Evolutionary conservation across 2,797 vertebrate genomes (phyloP).

Genomic region (Falco cherrug): DNA sequence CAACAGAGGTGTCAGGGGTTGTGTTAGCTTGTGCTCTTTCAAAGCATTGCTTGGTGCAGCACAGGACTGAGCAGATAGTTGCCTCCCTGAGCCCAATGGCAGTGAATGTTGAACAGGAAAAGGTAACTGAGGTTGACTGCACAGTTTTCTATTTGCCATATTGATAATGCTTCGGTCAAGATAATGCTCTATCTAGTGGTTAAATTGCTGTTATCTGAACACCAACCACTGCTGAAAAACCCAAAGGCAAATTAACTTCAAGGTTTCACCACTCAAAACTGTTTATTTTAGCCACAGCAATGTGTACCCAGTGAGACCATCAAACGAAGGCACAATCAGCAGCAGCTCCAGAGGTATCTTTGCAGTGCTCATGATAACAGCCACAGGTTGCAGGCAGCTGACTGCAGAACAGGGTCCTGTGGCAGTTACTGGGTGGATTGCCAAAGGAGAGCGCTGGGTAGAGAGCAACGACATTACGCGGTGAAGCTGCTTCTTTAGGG

Average conservation of each 20-base stretch:
- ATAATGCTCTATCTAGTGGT: background rate
- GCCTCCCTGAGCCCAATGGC: background rate
- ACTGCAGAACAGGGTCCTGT: background rate
- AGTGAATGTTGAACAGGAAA: background rate
- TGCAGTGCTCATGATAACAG: fast-evolving
- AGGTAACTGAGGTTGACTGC: background rate
- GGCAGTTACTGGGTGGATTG: background rate
- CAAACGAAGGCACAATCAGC: background rate
- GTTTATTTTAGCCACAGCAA: background rate
- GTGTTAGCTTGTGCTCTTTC: background rate
- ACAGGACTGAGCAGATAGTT: background rate
- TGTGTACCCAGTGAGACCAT: background rate
- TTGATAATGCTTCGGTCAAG: background rate
- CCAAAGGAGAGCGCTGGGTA: background rate
- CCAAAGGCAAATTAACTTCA: background rate
- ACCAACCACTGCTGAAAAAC: background rate
- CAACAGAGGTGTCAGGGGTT: background rate
- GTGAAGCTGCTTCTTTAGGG: background rate
- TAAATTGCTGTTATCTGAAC: background rate
- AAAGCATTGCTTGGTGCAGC: background rate
- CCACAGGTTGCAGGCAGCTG: background rate
- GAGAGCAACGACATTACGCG: background rate
- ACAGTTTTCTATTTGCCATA: background rate
- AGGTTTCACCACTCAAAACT: background rate
- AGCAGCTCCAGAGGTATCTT: background rate